These are phyloP conservation scores for Machimus rusticus DNA, from an alignment of 2,888 invertebrate genomes.

Conservation along the genomic window DNA sequence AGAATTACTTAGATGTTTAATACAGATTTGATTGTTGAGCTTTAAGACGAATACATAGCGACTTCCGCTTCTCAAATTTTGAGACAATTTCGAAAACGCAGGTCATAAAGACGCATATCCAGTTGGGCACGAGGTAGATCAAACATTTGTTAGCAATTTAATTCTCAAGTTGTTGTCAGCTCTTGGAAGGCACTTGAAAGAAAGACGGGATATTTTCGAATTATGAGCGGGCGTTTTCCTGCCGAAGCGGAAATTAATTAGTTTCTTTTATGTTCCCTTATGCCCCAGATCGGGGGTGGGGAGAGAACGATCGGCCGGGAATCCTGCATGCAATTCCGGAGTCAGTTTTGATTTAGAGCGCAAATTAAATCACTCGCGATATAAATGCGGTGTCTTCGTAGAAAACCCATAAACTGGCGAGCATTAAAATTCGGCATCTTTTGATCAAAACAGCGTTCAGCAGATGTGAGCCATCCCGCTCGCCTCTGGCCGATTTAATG, in stretches of 20 bases:
- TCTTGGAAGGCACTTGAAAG: neutral
- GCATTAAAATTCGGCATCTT: constrained; percentile 47
- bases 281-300: neutral
- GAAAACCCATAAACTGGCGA: constrained; percentile 45
- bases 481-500: constrained; percentile 44
- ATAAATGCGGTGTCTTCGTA: constrained; percentile 38
- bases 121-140: neutral
- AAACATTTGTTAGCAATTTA: neutral
- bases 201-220: neutral
- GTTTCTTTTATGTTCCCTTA: neutral
- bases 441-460: constrained; percentile 44
- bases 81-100: neutral
- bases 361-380: constrained; percentile 26
- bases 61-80: neutral
- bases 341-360: constrained; percentile 25
- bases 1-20: neutral
- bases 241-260: neutral
- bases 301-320: neutral
- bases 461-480: constrained; percentile 44
- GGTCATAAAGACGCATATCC: neutral
- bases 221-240: neutral
- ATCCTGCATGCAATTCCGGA: neutral
- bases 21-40: neutral
- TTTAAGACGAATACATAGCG: neutral
- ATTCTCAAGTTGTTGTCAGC: neutral